A percentile compares a stretch with the other conserved stretches of the same genome.
phyloP scores from a whole-genome alignment of 2,888 invertebrate genomes.

The Hirtodrosophila duncani region DNA sequence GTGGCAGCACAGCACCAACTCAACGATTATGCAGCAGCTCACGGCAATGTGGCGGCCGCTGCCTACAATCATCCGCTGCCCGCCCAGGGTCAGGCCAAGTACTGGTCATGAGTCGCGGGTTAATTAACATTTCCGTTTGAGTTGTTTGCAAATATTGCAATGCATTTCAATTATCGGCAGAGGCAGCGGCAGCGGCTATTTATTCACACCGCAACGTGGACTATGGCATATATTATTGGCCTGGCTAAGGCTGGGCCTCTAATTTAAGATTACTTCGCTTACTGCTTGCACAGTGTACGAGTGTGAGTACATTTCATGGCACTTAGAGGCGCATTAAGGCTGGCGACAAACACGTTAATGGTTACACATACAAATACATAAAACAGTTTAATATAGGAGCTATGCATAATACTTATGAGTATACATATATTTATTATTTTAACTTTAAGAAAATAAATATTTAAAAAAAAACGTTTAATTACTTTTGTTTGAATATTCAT shows the following conservation, averaged over 20 bases:
- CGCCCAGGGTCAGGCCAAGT: constrained; percentile 74
- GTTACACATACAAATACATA: constrained; percentile 7
- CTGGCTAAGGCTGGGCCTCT: constrained; percentile 41
- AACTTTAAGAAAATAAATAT: constrained; percentile 1
- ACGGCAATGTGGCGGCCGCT: constrained; percentile 70
- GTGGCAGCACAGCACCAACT: constrained; percentile 69
- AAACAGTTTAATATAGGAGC: constrained; percentile 30
- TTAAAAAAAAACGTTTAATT: too few relatives aligned
- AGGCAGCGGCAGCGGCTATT: constrained; percentile 31
- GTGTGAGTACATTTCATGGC: constrained; percentile 50
- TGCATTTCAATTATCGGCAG: constrained; percentile 27
- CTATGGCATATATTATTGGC: constrained; percentile 38
- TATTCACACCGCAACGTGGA: constrained; percentile 28
- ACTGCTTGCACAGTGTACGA: too few relatives aligned
- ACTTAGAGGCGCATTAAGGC: constrained; percentile 43
- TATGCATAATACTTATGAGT: neutral
- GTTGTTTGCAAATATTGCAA: constrained; percentile 1
- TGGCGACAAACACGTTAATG: constrained; percentile 19
- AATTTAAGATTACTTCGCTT: constrained; percentile 33
- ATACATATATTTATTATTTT: constrained; percentile 15
- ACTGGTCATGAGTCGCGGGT: constrained; percentile 76
- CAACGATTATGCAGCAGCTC: constrained; percentile 74
- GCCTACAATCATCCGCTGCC: constrained; percentile 76
- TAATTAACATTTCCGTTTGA: neutral
- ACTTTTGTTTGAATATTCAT: too few relatives aligned